Evolutionary conservation across 2,797 vertebrate species (phyloP), one percentile per base, ranked within the genome.

Genomic region (Sebastolobus alascanus): DNA sequence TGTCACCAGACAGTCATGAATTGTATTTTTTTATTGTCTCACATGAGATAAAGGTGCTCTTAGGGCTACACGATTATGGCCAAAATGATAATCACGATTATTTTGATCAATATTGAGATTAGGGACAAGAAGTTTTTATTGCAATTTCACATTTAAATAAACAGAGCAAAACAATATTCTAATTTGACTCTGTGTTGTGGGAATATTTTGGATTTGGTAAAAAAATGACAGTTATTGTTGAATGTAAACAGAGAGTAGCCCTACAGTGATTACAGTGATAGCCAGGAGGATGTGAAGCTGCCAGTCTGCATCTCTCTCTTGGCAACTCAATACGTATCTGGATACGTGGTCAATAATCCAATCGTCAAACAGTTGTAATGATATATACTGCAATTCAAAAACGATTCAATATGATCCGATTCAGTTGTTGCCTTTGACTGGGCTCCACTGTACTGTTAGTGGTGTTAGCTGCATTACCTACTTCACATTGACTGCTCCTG

Each of bases 1-100:
- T 94, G 92, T 91, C 91, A 95, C 92, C 85, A 79, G 85, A 85
- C 93, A 56, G 14, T 38, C 63, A 61, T 82, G 66, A 94, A 91
- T 11, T 59, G 25, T 20, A 25, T 14, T 7, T 25, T 25, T 64
- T 38, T 25, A 43, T 71, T 12, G 37, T 59, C 25, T 55, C 25
- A 63, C 38, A 56, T 72, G 2, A 67, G 7, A 50, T 58, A 40
- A 68, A 37, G 5, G 29, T 25, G 43, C 40, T 69, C 20, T 43
- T 18, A 43, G 14, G 14, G 40, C 40, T 43, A 43, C 40, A 43
- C 0, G 40, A 18, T 43, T 43, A 43, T 43, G 40, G 40, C 40
- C 6, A 43, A 43, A 43, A 43, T 43, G 40, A 43, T 43, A 43
- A 43, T 43, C 40, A 43, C 40, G 3, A 43, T 43, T 43, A 43